Percentiles rank a stretch among this genome's conserved stretches.
These are phyloP conservation scores for Caenorhabditis doughertyi DNA, from an alignment of 2,888 invertebrate genomes.

Conservation along the genomic window DNA sequence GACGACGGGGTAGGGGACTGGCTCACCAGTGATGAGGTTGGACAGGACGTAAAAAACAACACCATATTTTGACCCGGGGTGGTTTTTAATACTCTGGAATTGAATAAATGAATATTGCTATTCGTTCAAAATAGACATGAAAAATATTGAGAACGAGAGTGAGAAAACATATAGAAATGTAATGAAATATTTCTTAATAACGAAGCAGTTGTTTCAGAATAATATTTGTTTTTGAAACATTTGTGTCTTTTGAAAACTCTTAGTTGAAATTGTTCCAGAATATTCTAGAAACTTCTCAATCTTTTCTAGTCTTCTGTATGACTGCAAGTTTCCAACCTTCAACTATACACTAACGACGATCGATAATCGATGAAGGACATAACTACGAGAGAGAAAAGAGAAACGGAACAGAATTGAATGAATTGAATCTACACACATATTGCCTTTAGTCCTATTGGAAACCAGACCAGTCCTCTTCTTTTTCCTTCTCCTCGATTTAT, in stretches of 20 bases:
- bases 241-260: constrained; percentile 17
- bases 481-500: constrained; percentile 54
- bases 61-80: constrained; percentile 72
- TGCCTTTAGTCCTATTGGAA: constrained; percentile 42
- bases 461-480: constrained; percentile 55
- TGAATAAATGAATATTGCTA: not conserved
- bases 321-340: not conserved
- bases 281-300: not conserved
- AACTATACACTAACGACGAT: constrained; percentile 23
- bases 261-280: constrained; percentile 5
- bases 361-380: constrained; percentile 26
- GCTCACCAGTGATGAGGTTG: constrained; percentile 65
- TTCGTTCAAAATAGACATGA: not conserved
- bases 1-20: constrained; percentile 50
- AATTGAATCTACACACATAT: constrained; percentile 28
- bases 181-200: constrained; percentile 4
- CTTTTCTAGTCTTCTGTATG: not conserved
- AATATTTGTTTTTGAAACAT: constrained; percentile 20
- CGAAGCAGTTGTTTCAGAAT: constrained; percentile 15
- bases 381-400: constrained; percentile 19
- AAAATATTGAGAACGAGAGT: not conserved
- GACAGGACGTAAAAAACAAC: constrained; percentile 65
- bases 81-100: constrained; percentile 70
- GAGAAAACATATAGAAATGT: not conserved
- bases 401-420: constrained; percentile 47